Evolutionary conservation across 2,888 invertebrate genomes (phyloP).

Genomic region (Trilocha varians): DNA sequence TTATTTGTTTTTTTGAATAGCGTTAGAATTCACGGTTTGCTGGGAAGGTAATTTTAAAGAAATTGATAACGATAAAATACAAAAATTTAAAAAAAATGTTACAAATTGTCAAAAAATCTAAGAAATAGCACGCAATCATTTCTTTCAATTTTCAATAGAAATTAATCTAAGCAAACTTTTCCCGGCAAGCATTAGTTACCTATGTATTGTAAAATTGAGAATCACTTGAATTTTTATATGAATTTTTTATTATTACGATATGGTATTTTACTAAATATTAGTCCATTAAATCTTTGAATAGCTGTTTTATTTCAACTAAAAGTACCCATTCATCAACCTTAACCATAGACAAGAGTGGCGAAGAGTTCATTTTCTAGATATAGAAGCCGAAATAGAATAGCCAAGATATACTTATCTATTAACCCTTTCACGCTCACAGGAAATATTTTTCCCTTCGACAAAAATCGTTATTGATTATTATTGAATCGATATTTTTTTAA

Average conservation of each 20-base stretch:
- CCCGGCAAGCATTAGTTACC: slow-evolving; percentile 27
- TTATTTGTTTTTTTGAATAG: background rate
- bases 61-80: background rate
- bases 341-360: no score
- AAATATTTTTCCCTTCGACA: no score
- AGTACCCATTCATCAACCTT: no score
- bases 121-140: no score
- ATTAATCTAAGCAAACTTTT: slow-evolving; percentile 19
- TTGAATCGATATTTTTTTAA: no score
- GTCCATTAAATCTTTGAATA: slow-evolving; percentile 65
- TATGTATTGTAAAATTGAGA: slow-evolving; percentile 66
- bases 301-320: slow-evolving; percentile 48
- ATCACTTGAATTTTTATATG: slow-evolving; percentile 69
- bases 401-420: no score
- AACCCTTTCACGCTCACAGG: no score
- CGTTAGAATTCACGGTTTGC: background rate
- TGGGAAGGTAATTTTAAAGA: background rate
- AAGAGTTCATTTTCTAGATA: background rate
- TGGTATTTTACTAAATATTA: slow-evolving; percentile 72
- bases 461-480: no score
- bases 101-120: no score
- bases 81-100: background rate
- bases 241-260: slow-evolving; percentile 68
- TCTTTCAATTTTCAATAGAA: no score
- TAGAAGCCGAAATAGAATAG: background rate